phyloP scores from a whole-genome alignment of 1,140 invertebrate genomes.

The Coelopa frigida region DNA sequence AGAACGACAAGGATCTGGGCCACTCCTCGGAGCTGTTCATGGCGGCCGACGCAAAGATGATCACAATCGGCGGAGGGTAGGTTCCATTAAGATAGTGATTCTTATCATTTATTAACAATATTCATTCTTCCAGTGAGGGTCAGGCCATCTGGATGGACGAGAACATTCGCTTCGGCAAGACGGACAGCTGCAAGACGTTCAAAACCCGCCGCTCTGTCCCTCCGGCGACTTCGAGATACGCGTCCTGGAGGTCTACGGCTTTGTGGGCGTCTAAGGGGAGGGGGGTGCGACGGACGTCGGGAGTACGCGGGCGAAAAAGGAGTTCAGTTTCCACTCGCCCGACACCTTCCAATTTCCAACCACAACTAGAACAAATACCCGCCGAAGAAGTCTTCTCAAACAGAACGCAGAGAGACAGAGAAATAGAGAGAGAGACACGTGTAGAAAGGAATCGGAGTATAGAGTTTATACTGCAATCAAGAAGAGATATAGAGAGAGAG shows the following conservation, averaged over 20 bases:
- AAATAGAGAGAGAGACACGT: background rate
- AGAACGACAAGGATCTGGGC: slow-evolving; percentile 55
- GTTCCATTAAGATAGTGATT: slow-evolving; percentile 25
- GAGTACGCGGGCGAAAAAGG: no score
- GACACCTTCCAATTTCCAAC: no score
- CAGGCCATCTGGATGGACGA: slow-evolving; percentile 93
- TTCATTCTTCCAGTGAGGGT: slow-evolving; percentile 82
- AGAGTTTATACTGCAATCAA: no score
- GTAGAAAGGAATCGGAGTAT: background rate
- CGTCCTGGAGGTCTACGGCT: slow-evolving; percentile 91
- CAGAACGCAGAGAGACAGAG: background rate
- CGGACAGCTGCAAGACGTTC: slow-evolving; percentile 88
- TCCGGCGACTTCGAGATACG: slow-evolving; percentile 86
- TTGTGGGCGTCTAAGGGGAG: slow-evolving; percentile 63
- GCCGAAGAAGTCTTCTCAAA: background rate
- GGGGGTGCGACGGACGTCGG: no score
- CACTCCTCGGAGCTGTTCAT: slow-evolving; percentile 90
- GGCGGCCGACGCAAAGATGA: slow-evolving; percentile 89
- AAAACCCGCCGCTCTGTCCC: slow-evolving; percentile 88
- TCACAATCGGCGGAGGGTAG: slow-evolving; percentile 88
- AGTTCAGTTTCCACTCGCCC: no score
- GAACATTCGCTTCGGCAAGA: slow-evolving; percentile 87
- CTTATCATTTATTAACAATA: no score
- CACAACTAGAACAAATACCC: background rate
- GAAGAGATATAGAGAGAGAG: no score